Evolutionary conservation across 2,797 vertebrate species (phyloP).

Genomic region (Morus bassanus): DNA sequence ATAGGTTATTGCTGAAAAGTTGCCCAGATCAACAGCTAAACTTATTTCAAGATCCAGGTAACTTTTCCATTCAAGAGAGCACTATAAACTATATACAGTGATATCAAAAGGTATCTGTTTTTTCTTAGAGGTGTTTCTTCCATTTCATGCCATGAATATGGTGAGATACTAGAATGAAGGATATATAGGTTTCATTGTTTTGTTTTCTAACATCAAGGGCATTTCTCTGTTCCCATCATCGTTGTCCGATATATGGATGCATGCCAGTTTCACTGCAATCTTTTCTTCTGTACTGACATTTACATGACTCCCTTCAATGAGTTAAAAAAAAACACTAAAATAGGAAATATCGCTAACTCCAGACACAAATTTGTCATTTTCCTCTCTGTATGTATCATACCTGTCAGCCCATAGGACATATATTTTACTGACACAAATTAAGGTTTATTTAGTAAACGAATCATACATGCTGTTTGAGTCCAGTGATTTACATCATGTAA

Average conservation of each 20-base stretch:
- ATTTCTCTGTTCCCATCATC: not conserved
- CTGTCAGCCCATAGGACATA: not conserved
- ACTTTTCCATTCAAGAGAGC: not conserved
- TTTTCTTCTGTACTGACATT: not conserved
- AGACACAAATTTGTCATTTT: not conserved
- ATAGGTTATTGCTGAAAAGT: not conserved
- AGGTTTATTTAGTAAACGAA: slow-evolving; percentile 39
- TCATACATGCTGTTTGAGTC: not conserved
- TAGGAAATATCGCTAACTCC: not conserved
- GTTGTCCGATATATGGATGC: not conserved
- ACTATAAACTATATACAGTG: not conserved
- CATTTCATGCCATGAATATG: not conserved
- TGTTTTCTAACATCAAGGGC: not conserved
- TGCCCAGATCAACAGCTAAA: not conserved
- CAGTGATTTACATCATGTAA: slow-evolving; percentile 58
- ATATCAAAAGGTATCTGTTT: not conserved
- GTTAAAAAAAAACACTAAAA: not conserved
- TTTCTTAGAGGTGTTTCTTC: not conserved
- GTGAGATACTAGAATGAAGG: not conserved
- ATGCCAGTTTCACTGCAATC: not conserved
- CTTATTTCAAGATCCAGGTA: not conserved
- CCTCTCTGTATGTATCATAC: not conserved
- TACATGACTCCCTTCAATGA: not conserved
- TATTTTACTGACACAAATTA: slow-evolving; percentile 37
- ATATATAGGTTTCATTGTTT: not conserved